Conservation (phyloP, 2,888 invertebrate species). For the Nephrotoma flavescens region DNA sequence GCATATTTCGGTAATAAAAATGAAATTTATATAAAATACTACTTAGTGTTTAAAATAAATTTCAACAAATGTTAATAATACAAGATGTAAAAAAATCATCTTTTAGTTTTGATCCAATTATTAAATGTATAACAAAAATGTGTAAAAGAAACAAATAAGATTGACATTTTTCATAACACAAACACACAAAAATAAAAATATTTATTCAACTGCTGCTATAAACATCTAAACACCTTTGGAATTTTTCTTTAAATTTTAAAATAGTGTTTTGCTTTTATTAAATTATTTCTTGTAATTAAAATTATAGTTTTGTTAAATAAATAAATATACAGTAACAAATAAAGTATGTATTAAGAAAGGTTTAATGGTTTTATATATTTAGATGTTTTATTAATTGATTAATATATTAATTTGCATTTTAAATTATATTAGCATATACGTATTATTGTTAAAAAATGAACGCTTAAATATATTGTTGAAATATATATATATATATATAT, state of each 20-base stretch:
- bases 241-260: neutral
- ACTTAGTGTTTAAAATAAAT: neutral
- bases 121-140: neutral
- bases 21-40: neutral
- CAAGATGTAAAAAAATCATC: neutral
- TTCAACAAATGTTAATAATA: neutral
- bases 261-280: neutral
- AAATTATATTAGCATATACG: too few species aligned
- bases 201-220: neutral
- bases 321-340: neutral
- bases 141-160: neutral
- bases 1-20: neutral
- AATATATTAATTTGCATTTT: too few species aligned
- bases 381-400: too few species aligned
- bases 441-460: too few species aligned
- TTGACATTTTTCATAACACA: neutral
- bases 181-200: neutral
- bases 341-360: too few species aligned
- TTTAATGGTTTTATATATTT: too few species aligned
- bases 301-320: neutral
- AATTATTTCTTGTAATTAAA: neutral
- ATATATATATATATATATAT: too few species aligned
- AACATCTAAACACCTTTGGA: neutral
- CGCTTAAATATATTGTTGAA: too few species aligned
- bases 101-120: neutral